phyloP scores from a whole-genome alignment of 1,140 invertebrate species.

The Drosophila subobscura region DNA sequence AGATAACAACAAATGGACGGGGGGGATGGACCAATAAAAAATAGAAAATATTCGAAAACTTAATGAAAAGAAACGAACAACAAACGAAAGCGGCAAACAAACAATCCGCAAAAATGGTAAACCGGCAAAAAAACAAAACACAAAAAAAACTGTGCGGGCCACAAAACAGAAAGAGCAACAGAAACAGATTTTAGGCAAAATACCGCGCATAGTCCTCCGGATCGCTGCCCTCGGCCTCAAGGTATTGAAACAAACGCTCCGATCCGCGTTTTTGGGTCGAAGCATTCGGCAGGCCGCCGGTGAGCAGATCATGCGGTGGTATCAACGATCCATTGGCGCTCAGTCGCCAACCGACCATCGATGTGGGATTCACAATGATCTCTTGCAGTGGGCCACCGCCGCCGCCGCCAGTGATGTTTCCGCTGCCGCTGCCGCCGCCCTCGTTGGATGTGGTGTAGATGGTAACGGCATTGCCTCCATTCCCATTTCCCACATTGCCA shows the following conservation, averaged over 20 bases:
- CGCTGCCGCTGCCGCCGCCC: slow-evolving; percentile 37
- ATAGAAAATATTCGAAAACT: not conserved
- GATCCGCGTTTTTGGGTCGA: slow-evolving; percentile 83
- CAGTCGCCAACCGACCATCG: slow-evolving; percentile 82
- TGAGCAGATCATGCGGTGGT: slow-evolving; percentile 78
- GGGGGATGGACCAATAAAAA: not conserved
- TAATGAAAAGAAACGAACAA: no score
- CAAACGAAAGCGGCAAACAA: no score
- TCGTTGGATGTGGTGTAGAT: slow-evolving; percentile 82
- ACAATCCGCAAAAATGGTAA: no score
- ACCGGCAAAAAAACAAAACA: no score
- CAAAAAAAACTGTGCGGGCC: no score
- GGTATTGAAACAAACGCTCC: slow-evolving; percentile 83
- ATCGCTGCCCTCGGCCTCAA: slow-evolving; percentile 84
- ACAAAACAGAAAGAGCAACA: slow-evolving; percentile 18
- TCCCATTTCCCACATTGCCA: slow-evolving; percentile 72
- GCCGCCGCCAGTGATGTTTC: slow-evolving; percentile 60
- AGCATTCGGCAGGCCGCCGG: slow-evolving; percentile 73
- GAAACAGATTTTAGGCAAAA: slow-evolving; percentile 28
- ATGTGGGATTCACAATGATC: slow-evolving; percentile 83
- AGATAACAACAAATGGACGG: not conserved
- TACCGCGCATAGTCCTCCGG: slow-evolving; percentile 84
- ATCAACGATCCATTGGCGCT: slow-evolving; percentile 82
- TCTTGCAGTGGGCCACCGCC: slow-evolving; percentile 77
- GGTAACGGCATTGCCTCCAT: slow-evolving; percentile 68